A percentile compares a stretch with the other conserved stretches of the same genome.
phyloP scores from a whole-genome alignment of 30 jellyfish, hydroid and myxozoan genomes.

The Turritopsis rubra region DNA sequence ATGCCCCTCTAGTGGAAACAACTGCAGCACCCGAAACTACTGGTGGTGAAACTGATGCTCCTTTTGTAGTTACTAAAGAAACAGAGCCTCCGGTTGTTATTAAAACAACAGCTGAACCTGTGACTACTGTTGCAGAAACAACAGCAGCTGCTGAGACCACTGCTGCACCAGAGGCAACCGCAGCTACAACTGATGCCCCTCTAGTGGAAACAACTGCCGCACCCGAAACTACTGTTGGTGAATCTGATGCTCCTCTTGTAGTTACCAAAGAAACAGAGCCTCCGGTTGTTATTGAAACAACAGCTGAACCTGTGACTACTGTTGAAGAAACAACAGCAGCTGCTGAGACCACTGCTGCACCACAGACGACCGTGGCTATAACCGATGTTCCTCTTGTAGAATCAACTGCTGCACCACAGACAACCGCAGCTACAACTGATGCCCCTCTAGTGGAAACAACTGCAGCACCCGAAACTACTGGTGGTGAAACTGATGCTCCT shows the following conservation, averaged over 20 bases:
- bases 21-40: constrained; percentile 30
- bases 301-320: not conserved
- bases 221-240: too few species aligned
- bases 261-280: constrained; percentile 19
- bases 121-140: constrained; percentile 21
- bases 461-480: constrained; percentile 43
- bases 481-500: constrained; percentile 23
- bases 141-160: constrained; percentile 24
- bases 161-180: not conserved
- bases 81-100: constrained; percentile 24
- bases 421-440: too few species aligned
- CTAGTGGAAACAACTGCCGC: too few species aligned
- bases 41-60: constrained; percentile 21
- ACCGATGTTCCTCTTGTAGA: not conserved
- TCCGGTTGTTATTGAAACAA: constrained; percentile 19
- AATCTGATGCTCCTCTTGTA: too few species aligned
- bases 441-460: constrained; percentile 35
- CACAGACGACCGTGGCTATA: not conserved
- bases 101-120: not conserved
- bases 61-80: constrained; percentile 18
- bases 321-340: constrained; percentile 12
- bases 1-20: too few species aligned
- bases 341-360: constrained; percentile 2
- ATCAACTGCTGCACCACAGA: constrained; percentile 8
- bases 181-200: too few species aligned